Evolutionary conservation across 2,888 invertebrate species (phyloP), one percentile per base, ranked within the genome.

Genomic region (Gandaritis pyraliata): DNA sequence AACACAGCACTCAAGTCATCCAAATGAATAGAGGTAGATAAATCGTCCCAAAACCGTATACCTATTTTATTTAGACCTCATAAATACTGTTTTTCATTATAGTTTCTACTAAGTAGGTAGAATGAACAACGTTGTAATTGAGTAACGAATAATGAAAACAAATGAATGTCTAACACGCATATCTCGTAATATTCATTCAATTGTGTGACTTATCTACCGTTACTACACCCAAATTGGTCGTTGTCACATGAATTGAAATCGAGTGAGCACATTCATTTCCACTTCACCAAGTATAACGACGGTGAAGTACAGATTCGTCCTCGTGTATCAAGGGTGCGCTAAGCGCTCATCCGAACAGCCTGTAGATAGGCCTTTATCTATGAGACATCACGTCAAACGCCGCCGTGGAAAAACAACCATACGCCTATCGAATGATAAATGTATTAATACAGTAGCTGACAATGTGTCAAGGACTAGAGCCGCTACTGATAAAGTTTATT

Each of bases 281-380:
- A 81, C 80, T 76, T 76, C 77, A 76, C 65, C 78, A 77, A 78
- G 79, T 82, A 78, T 78, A 74, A 72, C 73, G 76, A 66, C 76
- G 73, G 71, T 64, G 68, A 70, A 78, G 73, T 69, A 67, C 67
- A 57, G 56, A 63, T 51, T 56, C 60, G 74, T 76, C 72, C 71
- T 70, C 65, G 75, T 69, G 62, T 71, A 73, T 68, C 68, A 76
- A 75, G 74, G 80, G 74, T 76, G 70, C 47, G 70, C 63, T 70
- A 82, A 64, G 75, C 82, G 73, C 74, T 87, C 85, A 86, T 78
- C 82, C 81, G 83, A 72, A 86, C 74, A 82, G 66, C 85, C 84
- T 78, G 78, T 66, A 73, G 87, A 90, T 88, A 89, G 65, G 78
- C 72, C 62, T 55, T 81, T 85, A 85, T 85, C 86, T 71, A 53